phyloP scores from a whole-genome alignment of 2,113 vertebrate species.

The Peromyscus californicus region DNA sequence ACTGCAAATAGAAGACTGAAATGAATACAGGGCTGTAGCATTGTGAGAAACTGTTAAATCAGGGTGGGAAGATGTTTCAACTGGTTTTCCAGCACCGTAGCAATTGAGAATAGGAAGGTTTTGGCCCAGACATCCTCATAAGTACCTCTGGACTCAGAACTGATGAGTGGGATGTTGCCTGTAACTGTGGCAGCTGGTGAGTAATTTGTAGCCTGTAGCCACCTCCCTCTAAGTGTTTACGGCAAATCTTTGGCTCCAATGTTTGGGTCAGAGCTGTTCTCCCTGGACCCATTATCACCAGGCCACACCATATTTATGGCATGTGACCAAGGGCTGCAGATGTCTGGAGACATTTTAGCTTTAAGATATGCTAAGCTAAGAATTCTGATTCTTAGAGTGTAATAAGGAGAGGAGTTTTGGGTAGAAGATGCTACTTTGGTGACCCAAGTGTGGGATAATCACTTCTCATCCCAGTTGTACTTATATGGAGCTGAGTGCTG shows the following conservation, averaged over 20 bases:
- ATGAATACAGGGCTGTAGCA: slow-evolving; percentile 42
- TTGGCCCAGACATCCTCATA: slow-evolving; percentile 56
- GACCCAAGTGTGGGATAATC: neutral
- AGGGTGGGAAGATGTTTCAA: slow-evolving; percentile 71
- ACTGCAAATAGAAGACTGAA: slow-evolving; percentile 54
- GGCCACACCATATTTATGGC: slow-evolving; percentile 59
- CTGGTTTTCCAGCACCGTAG: slow-evolving; percentile 65
- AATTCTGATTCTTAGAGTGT: slow-evolving; percentile 58
- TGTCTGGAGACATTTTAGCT: slow-evolving; percentile 65
- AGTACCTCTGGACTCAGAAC: slow-evolving; percentile 52
- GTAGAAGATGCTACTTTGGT: neutral
- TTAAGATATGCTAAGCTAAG: slow-evolving; percentile 64
- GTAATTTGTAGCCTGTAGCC: slow-evolving; percentile 78
- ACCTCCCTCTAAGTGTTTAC: slow-evolving; percentile 76
- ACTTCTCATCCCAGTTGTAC: neutral
- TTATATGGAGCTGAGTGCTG: neutral
- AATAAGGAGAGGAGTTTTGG: slow-evolving; percentile 22
- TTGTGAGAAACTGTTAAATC: slow-evolving; percentile 67
- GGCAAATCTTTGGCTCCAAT: slow-evolving; percentile 71
- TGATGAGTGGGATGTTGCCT: slow-evolving; percentile 58
- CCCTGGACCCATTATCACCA: slow-evolving; percentile 67
- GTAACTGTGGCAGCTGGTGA: slow-evolving; percentile 77
- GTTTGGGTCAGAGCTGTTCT: slow-evolving; percentile 70
- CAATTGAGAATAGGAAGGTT: slow-evolving; percentile 51
- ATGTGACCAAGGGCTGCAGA: slow-evolving; percentile 65